phyloP scores from a whole-genome alignment of 2,113 vertebrate species.

The Maccullochella peelii region DNA sequence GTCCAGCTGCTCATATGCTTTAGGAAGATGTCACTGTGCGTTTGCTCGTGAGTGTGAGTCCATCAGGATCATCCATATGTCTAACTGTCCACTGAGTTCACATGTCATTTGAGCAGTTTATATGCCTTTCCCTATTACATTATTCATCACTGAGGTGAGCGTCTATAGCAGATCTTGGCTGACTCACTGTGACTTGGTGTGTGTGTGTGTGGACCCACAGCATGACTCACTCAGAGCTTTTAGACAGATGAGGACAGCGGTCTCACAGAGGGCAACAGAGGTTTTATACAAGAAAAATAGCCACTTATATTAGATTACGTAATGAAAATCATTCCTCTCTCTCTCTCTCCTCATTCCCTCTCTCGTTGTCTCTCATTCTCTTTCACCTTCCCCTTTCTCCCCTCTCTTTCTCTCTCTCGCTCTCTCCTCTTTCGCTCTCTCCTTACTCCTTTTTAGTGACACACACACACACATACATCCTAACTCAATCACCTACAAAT shows the following conservation, averaged over 20 bases:
- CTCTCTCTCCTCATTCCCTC: neutral
- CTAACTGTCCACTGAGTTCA: slow-evolving; percentile 45
- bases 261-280: slow-evolving; percentile 75
- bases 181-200: slow-evolving; percentile 75
- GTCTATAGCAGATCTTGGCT: slow-evolving; percentile 74
- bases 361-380: neutral
- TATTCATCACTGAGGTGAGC: slow-evolving; percentile 78
- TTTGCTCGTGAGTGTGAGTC: slow-evolving; percentile 16
- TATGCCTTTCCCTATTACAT: slow-evolving; percentile 70
- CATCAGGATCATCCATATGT: slow-evolving; percentile 65
- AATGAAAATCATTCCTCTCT: slow-evolving; percentile 65
- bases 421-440: too few species aligned
- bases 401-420: neutral
- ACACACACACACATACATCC: neutral
- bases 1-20: slow-evolving; percentile 55
- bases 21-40: slow-evolving; percentile 23
- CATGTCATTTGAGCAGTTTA: slow-evolving; percentile 75
- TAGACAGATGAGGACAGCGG: slow-evolving; percentile 81
- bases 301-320: slow-evolving; percentile 80
- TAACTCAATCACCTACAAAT: slow-evolving; percentile 75
- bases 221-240: slow-evolving; percentile 81
- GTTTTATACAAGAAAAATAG: slow-evolving; percentile 81
- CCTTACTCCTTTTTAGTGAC: too few species aligned
- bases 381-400: slow-evolving; percentile 31
- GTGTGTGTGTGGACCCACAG: slow-evolving; percentile 50